Conservation (phyloP, 2,797 vertebrate species). For the Rhinogobio ventralis region DNA sequence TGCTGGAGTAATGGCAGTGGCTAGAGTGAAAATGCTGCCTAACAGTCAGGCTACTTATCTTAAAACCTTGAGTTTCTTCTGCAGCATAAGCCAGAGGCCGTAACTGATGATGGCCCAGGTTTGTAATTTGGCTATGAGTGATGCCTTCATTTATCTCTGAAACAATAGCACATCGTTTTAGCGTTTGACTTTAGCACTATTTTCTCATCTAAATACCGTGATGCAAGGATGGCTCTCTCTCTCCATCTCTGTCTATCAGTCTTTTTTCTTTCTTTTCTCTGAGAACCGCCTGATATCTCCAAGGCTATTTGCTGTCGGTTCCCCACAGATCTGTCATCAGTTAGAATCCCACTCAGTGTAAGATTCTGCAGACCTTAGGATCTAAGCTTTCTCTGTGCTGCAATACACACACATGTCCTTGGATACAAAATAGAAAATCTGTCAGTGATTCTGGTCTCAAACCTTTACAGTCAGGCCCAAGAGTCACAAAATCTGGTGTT, state of each 20-base stretch:
- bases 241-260: neutral
- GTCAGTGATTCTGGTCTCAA: slow-evolving; percentile 2
- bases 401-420: slow-evolving; percentile 36
- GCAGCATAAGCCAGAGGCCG: slow-evolving; percentile 62
- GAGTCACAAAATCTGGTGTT: neutral
- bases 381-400: slow-evolving; percentile 17
- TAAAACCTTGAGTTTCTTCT: slow-evolving; percentile 42
- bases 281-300: slow-evolving; percentile 17
- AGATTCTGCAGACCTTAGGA: slow-evolving; percentile 34
- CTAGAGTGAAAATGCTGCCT: slow-evolving; percentile 25
- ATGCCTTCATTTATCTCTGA: slow-evolving; percentile 71
- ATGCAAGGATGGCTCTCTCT: neutral
- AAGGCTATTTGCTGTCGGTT: slow-evolving; percentile 34
- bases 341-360: slow-evolving; percentile 32
- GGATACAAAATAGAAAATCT: slow-evolving; percentile 23
- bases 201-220: slow-evolving; percentile 42
- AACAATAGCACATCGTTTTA: slow-evolving; percentile 68
- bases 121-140: slow-evolving; percentile 70
- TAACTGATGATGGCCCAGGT: slow-evolving; percentile 59
- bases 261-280: neutral
- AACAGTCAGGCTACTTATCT: slow-evolving; percentile 21
- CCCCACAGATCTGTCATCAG: slow-evolving; percentile 34
- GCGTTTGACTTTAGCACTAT: slow-evolving; percentile 37
- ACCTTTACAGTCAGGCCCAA: neutral
- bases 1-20: slow-evolving; percentile 16